phyloP scores from a whole-genome alignment of 2,113 vertebrate genomes.

The Gambusia affinis region DNA sequence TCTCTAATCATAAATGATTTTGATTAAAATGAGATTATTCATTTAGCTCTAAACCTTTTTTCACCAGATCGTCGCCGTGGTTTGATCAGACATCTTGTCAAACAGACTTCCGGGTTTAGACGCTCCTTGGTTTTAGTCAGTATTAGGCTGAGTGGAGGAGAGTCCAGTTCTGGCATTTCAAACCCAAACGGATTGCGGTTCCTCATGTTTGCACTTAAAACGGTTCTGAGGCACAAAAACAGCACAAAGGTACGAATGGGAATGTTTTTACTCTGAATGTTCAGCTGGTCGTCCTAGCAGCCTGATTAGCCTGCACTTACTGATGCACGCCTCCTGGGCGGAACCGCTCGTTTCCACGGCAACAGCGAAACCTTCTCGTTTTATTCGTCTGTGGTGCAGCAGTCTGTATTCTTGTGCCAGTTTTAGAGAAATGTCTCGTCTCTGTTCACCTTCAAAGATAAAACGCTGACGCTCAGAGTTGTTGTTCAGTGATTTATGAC shows the following conservation, averaged over 20 bases:
- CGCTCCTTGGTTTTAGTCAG: background rate
- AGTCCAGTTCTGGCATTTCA: background rate
- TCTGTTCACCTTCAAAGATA: constrained; percentile 14
- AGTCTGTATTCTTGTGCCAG: constrained; percentile 49
- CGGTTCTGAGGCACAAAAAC: constrained; percentile 18
- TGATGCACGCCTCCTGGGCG: background rate
- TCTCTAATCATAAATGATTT: background rate
- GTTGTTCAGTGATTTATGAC: constrained; percentile 21
- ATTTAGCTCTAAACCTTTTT: background rate
- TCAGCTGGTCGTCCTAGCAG: background rate
- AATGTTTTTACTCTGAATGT: constrained; percentile 7
- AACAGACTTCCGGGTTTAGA: background rate
- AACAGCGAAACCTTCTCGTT: background rate
- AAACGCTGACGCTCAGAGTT: background rate
- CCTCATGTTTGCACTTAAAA: constrained; percentile 46
- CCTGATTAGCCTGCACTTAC: no score
- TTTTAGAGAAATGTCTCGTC: constrained; percentile 38
- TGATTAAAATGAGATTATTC: background rate
- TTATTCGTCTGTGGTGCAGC: constrained; percentile 26
- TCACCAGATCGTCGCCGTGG: no score
- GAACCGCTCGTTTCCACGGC: background rate
- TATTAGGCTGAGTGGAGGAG: background rate
- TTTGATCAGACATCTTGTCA: background rate
- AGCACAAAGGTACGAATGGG: background rate
- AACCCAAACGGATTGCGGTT: background rate